Base-by-base conservation (phyloP, 2,797 vertebrate species). In the Otus scops region DNA sequence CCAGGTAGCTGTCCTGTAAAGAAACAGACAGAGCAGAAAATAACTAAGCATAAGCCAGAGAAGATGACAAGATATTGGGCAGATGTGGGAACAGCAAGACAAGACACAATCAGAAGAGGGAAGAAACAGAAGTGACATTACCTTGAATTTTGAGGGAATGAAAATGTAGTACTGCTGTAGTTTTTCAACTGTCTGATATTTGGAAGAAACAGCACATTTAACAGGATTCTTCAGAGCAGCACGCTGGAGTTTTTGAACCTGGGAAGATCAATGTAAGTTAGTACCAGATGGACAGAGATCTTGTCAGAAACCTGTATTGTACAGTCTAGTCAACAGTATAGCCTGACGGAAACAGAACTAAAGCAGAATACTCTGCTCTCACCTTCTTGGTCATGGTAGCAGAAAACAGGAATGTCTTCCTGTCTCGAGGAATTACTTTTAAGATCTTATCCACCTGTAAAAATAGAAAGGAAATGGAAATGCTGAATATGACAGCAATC, bases 371-470 rank as follows among this genome's bases (percentile, higher is more conserved):
- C 34, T 61, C 41, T 71, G 20, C 48, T 69, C 88, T 93, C 96
- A 99, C 99, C 99, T 99, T 99, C 97, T 99, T 99, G 26, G 99
- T 99, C 99, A 99, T 99, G 27, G 99, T 99, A 84, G 99, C 99
- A 51, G 99, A 99, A 97, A 99, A 99, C 39, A 99, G 97, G 89
- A 99, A 99, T 2, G 99, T 99, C 53, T 98, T 99, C 90, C 99
- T 98, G 21, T 99, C 99, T 97, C 99, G 98, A 47, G 99, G 99
- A 96, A 99, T 99, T 95, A 99, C 99, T 97, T 99, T 99, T 78
- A 99, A 78, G 91, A 99, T 99, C 97, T 99, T 99, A 97, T 99
- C 99, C 91, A 99, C 99, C 99, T 99, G 95, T 39, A 41, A 81
- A 95, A 78, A 91, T n/a, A 88, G 14, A 30, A 79, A 85, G 79